These are phyloP conservation scores for Pemphredon lugubris DNA, from an alignment of 2,888 invertebrate genomes.

Conservation along the genomic window DNA sequence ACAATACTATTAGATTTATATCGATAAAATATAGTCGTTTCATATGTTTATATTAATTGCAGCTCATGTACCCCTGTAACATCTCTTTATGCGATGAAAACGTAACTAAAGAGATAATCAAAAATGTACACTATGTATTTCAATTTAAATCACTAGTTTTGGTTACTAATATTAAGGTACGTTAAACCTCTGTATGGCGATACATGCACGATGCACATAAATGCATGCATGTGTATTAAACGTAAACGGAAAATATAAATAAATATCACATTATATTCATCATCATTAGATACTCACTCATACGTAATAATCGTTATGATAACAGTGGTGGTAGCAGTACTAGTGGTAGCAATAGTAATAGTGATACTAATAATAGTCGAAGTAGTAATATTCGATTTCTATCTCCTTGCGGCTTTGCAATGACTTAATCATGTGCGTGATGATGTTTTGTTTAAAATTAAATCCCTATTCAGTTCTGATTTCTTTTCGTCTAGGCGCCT, in stretches of 20 bases:
- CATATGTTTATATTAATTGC: slow-evolving; percentile 37
- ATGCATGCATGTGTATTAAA: slow-evolving; percentile 45
- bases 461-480: slow-evolving; percentile 16
- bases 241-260: slow-evolving; percentile 66
- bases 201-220: slow-evolving; percentile 26
- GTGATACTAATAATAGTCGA: slow-evolving; percentile 38
- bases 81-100: slow-evolving; percentile 17
- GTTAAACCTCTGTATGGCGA: slow-evolving; percentile 45
- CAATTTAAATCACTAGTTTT: slow-evolving; percentile 28
- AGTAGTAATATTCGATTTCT: slow-evolving; percentile 37
- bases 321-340: slow-evolving; percentile 42
- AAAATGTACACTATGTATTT: slow-evolving; percentile 25
- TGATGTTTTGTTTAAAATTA: slow-evolving; percentile 23
- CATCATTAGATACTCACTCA: slow-evolving; percentile 35
- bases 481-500: too few species aligned
- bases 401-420: slow-evolving; percentile 45
- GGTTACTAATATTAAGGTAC: too few species aligned
- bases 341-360: slow-evolving; percentile 27
- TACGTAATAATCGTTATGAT: slow-evolving; percentile 49
- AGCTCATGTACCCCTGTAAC: slow-evolving; percentile 22
- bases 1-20: slow-evolving; percentile 59
- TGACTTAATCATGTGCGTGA: slow-evolving; percentile 38
- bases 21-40: slow-evolving; percentile 58
- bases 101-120: slow-evolving; percentile 27
- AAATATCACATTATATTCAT: slow-evolving; percentile 69